Evolutionary conservation across 2,113 vertebrate genomes (phyloP).

Genomic region (Oriolus oriolus): DNA sequence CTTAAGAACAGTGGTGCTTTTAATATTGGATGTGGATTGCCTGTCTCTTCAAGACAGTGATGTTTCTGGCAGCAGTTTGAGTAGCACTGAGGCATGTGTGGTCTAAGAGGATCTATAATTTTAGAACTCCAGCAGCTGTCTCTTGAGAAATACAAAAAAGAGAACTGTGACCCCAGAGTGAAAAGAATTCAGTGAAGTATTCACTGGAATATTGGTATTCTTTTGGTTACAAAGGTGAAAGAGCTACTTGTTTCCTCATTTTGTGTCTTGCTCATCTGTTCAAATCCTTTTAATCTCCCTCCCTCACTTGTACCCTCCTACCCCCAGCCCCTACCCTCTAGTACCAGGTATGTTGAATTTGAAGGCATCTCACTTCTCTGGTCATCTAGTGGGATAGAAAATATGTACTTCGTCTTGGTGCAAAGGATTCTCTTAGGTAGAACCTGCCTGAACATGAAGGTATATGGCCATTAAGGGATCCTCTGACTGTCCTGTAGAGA

Average conservation of each 20-base stretch:
- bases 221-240: not conserved
- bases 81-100: not conserved
- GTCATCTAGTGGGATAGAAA: not conserved
- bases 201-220: not conserved
- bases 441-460: not conserved
- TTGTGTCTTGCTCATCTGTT: not conserved
- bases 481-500: not conserved
- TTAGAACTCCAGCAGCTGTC: not conserved
- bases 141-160: not conserved
- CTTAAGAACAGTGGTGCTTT: not conserved
- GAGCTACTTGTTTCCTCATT: not conserved
- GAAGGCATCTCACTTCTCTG: not conserved
- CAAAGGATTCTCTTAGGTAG: not conserved
- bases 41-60: not conserved
- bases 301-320: not conserved
- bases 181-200: not conserved
- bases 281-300: not conserved
- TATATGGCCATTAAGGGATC: not conserved
- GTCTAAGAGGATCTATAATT: not conserved
- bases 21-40: not conserved
- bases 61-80: not conserved
- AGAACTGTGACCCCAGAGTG: not conserved
- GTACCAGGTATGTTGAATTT: not conserved
- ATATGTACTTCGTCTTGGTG: not conserved
- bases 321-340: accelerated